phyloP scores from a whole-genome alignment of 2,888 invertebrate species.

The Congeria kusceri region DNA sequence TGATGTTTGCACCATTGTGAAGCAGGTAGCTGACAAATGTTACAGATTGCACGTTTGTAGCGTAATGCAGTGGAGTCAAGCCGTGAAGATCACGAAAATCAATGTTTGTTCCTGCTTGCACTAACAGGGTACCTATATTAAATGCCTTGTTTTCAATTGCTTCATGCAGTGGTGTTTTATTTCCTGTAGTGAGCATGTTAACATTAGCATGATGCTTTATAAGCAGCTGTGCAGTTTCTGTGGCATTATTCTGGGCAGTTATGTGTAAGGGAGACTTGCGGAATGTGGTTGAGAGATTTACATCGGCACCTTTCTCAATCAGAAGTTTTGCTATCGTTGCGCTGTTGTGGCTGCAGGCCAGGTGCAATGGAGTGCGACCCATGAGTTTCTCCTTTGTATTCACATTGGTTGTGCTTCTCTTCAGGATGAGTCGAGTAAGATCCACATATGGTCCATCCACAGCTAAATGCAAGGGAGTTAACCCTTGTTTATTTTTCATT shows the following conservation, averaged over 20 bases:
- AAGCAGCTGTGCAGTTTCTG: conserved; percentile 70
- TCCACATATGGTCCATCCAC: conserved; percentile 70
- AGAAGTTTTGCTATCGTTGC: conserved; percentile 70
- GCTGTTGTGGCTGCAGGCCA: conserved; percentile 74
- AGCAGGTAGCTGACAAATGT: conserved; percentile 69
- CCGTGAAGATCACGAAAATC: conserved; percentile 78
- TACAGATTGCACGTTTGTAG: conserved; percentile 62
- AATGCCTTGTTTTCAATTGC: conserved; percentile 70
- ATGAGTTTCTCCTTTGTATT: conserved; percentile 76
- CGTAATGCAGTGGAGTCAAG: conserved; percentile 75
- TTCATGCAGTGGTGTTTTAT: conserved; percentile 76
- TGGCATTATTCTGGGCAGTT: conserved; percentile 66
- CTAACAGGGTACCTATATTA: conserved; percentile 66
- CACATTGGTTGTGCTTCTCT: conserved; percentile 73
- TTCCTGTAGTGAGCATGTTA: conserved; percentile 73
- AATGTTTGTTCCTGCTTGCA: conserved; percentile 73
- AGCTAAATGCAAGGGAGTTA: conserved; percentile 76
- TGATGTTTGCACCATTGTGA: conserved; percentile 70
- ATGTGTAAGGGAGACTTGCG: conserved; percentile 78
- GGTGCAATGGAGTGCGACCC: conserved; percentile 78
- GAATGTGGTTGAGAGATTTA: conserved; percentile 77
- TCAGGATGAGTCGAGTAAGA: conserved; percentile 72
- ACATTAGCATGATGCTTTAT: conserved; percentile 72
- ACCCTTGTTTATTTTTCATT: conserved; percentile 69
- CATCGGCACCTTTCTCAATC: conserved; percentile 77